Percentiles rank a stretch among this genome's conserved stretches.
Evolutionary conservation across 2,113 vertebrate genomes (phyloP).

Genomic region (Microtus richardsoni): DNA sequence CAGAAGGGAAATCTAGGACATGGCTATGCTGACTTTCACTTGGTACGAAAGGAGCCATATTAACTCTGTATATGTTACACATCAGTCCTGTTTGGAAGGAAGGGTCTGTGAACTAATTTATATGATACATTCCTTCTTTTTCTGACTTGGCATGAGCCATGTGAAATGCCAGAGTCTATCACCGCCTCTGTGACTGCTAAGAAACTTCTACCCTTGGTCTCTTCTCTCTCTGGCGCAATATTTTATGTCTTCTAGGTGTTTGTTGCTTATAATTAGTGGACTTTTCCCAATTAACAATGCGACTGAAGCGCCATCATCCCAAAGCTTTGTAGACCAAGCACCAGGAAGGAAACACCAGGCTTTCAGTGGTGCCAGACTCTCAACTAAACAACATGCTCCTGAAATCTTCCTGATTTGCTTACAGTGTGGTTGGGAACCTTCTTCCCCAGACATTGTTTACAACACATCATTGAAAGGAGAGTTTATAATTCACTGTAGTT

Average conservation of each 20-base stretch:
- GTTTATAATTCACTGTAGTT: background rate
- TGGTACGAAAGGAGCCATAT: background rate
- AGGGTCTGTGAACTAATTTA: background rate
- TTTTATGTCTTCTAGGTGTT: background rate
- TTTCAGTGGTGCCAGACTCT: background rate
- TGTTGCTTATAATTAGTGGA: background rate
- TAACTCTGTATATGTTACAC: background rate
- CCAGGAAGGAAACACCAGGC: background rate
- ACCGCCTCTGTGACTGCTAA: background rate
- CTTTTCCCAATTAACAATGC: background rate
- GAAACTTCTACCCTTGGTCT: background rate
- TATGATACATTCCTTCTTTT: background rate
- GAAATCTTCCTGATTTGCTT: constrained; percentile 8
- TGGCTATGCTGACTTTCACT: background rate
- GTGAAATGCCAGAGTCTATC: background rate
- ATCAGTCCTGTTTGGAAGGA: background rate
- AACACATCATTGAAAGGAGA: background rate
- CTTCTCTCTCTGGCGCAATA: background rate
- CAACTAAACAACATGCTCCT: background rate
- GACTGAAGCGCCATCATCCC: background rate
- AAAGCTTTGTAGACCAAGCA: background rate
- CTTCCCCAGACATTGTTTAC: constrained; percentile 7
- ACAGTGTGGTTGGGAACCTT: background rate
- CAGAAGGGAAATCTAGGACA: background rate
- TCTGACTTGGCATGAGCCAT: background rate